Evolutionary conservation across 2,888 invertebrate genomes (phyloP), one percentile per base, ranked within the genome.

Genomic region (Rhingia rostrata): DNA sequence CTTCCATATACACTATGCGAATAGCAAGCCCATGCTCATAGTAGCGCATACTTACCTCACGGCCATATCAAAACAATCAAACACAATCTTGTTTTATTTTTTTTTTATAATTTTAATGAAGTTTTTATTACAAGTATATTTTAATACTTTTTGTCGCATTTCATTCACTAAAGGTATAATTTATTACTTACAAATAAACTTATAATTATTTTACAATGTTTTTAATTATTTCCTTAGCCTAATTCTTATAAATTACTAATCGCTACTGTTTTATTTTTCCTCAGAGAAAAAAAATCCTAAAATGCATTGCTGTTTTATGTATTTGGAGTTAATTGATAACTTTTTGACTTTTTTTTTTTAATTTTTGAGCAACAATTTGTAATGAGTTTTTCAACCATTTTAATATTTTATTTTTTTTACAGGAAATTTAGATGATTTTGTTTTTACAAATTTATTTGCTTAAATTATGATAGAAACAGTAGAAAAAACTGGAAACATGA

Each of bases 401-500:
- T 43, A 14, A 56, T 39, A 37, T 58, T n/a, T 30, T 1, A 0
- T 35, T 69, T 54, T 45, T 61, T 58, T n/a, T 58, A 58, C 30
- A 58, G 47, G 39, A 47, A 37, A 41, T 61, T 61, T 0, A 37
- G 14, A 49, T 70, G 7, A 10, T 35, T 12, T 69, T 12, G 30
- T 45, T 51, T 60, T 64, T 60, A 45, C 64, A 63, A 81, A 66
- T 70, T 41, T 64, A 49, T 54, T 41, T 64, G 5, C 37, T 41
- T 39, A 30, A 70, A 74, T 47, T 60, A 54, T 66, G 49, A 83
- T 83, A 69, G 83, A 79, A 79, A 79, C 41, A 53, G 83, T 83
- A 83, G 83, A 83, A 83, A 83, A 83, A 67, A 72, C 72, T 83
- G 73, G 79, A 83, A 83, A 79, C 22, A 41, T 56, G 51, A 79